Base-by-base conservation (phyloP, 2,888 invertebrate species). In the Conomelus anceps region DNA sequence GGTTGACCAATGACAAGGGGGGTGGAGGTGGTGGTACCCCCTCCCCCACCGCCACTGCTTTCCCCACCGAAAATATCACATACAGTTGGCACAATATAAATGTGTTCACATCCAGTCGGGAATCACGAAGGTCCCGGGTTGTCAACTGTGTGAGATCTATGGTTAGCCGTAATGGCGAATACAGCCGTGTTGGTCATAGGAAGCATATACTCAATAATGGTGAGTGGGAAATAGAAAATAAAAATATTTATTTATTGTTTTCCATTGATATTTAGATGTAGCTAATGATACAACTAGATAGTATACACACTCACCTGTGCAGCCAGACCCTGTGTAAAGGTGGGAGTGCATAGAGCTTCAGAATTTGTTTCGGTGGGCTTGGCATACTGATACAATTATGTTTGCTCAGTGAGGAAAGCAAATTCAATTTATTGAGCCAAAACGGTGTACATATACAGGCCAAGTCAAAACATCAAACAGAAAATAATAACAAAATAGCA, bases 41-140 rank as follows among this genome's bases (percentile, higher is more conserved):
- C 17, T 24, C 88, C 84, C 29, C 23, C 29, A 24, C 88, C 17
- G 22, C 34, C 11, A 23, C 41, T n/a, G 29, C 7, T 4, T 88
- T 91, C 26, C 91, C 90, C 22, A 90, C 90, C 22, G 92, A 92
- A 89, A 91, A 91, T 24, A 91, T 92, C 84, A 91, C 91, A 4
- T 97, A 97, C 93, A 95, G 96, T 4, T 97, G 97, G 97, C 95
- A 95, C 87, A 96, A 96, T 91, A 94, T 97, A 91, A 97, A 97
- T 93, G 97, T 96, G 0, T 97, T 96, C 92, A 95, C 92, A 7
- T 92, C 95, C 13, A 95, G 95, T 17, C 95, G 95, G 90, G 94
- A 95, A 91, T 93, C 92, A 22, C 91, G 93, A 92, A 91, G 94
- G 93, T 91, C 89, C 84, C 87, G 84, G 29, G 26, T 88, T 17